phyloP scores from a whole-genome alignment of 2,113 vertebrate genomes.

The Agapornis roseicollis region DNA sequence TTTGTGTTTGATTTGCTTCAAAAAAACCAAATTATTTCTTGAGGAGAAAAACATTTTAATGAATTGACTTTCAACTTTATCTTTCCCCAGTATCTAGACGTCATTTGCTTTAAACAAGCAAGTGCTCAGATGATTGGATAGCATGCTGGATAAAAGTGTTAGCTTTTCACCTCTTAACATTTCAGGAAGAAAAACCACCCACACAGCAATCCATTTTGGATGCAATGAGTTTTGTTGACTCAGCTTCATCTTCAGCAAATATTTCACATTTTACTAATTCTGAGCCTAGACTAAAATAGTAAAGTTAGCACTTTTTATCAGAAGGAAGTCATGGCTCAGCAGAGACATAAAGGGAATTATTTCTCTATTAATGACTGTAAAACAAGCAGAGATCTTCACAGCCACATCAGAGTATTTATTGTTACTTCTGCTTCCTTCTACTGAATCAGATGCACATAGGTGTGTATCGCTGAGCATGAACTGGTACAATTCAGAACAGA shows the following conservation, averaged over 20 bases:
- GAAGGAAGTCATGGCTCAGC: not conserved
- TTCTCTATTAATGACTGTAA: not conserved
- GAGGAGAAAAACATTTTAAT: constrained; percentile 52
- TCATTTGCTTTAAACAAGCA: constrained; percentile 41
- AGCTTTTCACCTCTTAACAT: not conserved
- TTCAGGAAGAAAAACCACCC: not conserved
- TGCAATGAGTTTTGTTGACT: constrained; percentile 17
- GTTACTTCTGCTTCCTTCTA: not conserved
- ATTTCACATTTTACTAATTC: not conserved
- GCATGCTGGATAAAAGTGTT: not conserved
- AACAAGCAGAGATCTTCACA: not conserved
- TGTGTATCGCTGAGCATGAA: not conserved
- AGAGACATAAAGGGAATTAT: not conserved
- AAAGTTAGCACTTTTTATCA: not conserved
- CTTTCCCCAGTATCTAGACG: not conserved
- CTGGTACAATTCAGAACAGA: not conserved
- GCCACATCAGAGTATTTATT: not conserved
- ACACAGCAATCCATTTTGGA: not conserved
- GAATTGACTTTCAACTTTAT: constrained; percentile 56
- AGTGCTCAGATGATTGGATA: constrained; percentile 40
- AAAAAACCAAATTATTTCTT: constrained; percentile 50
- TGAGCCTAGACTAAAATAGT: not conserved
- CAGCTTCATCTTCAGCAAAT: constrained; percentile 13
- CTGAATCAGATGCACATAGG: not conserved
- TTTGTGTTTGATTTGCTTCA: constrained; percentile 59